A percentile compares a stretch with the other conserved stretches of the same genome.
phyloP scores from a whole-genome alignment of 92 coral and sea anemone species.

The Phymanthus crucifer region DNA sequence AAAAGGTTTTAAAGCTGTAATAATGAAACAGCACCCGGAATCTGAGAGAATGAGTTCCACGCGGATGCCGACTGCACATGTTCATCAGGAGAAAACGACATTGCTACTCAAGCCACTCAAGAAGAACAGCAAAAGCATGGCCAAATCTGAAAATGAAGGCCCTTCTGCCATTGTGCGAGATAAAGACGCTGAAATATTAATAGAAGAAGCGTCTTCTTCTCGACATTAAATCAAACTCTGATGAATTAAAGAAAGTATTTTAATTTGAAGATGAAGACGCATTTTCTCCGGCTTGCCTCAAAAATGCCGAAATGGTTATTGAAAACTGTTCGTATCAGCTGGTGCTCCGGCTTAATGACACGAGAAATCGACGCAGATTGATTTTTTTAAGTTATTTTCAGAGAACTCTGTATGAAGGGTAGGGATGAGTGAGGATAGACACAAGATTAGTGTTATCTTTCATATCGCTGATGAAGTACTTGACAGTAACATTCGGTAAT shows the following conservation, averaged over 20 bases:
- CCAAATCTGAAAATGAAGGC: not conserved
- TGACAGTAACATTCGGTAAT: no score
- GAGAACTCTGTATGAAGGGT: not conserved
- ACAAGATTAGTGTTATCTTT: no score
- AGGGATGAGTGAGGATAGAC: not conserved
- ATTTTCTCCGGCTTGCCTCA: not conserved
- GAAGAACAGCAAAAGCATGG: not conserved
- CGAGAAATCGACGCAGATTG: no score
- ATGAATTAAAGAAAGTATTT: not conserved
- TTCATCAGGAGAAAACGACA: not conserved
- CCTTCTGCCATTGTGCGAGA: not conserved
- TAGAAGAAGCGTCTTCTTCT: not conserved
- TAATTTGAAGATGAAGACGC: not conserved
- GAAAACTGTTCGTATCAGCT: not conserved
- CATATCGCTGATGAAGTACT: no score
- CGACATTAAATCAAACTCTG: not conserved
- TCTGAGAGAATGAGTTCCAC: slow-evolving; percentile 20
- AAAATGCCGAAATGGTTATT: not conserved
- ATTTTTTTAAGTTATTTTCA: not conserved
- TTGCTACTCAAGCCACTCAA: not conserved
- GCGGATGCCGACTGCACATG: not conserved
- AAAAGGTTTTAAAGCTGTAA: slow-evolving; percentile 56
- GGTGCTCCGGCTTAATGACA: not conserved
- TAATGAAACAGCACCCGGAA: slow-evolving; percentile 6
- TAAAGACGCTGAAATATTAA: not conserved